Conservation (phyloP, 2,113 vertebrate species). For the Epinephelus cyanopodus region DNA sequence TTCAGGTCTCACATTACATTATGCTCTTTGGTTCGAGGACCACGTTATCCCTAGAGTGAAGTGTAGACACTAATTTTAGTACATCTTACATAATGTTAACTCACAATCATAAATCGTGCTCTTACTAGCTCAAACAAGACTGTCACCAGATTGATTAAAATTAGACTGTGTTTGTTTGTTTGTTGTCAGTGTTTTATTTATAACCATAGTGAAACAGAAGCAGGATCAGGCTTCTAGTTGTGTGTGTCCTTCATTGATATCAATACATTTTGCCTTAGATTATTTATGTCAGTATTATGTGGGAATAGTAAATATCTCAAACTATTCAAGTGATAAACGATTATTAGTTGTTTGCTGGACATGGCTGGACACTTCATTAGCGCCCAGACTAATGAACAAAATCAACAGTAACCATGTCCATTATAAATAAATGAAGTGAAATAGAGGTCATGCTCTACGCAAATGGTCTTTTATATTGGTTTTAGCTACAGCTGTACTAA, state of each 20-base stretch:
- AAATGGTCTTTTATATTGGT: no score
- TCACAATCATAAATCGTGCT: conserved; percentile 3
- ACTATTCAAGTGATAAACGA: no score
- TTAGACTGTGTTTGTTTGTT: neutral
- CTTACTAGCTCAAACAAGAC: neutral
- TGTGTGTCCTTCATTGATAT: neutral
- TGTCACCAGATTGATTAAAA: neutral
- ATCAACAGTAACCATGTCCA: no score
- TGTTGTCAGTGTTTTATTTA: no score
- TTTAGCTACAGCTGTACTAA: no score
- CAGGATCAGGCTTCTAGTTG: neutral
- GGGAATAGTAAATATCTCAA: neutral
- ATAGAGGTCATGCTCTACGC: no score
- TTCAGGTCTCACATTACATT: conserved; percentile 59
- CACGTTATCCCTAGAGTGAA: conserved; percentile 18
- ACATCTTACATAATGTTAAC: conserved; percentile 27
- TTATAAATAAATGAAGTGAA: neutral
- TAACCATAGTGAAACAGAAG: neutral
- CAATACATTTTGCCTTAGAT: neutral
- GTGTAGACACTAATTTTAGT: conserved; percentile 41
- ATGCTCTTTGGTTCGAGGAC: neutral
- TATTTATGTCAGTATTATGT: neutral
- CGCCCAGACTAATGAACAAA: neutral
- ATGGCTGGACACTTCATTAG: neutral
- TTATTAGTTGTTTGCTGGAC: neutral